Evolutionary conservation across 2,797 vertebrate genomes (phyloP).

Genomic region (Linurgus olivaceus): DNA sequence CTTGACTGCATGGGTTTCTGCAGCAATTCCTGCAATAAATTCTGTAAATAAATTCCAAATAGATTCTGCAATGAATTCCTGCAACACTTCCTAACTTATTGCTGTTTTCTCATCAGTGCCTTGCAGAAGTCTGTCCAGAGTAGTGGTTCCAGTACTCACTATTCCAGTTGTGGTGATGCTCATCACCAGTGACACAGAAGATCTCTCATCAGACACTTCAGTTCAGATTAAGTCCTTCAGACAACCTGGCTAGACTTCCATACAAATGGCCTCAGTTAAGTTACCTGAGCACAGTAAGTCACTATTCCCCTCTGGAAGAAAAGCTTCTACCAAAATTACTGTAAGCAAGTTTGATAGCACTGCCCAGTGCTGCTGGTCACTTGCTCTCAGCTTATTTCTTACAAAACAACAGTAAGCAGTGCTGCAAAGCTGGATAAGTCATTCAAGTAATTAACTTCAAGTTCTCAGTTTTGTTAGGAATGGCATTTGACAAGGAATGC

Average conservation of each 20-base stretch:
- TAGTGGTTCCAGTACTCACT: neutral
- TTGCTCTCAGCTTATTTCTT: neutral
- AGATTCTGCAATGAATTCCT: neutral
- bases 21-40: neutral
- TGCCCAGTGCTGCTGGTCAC: fast-evolving
- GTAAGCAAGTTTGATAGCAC: neutral
- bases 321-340: neutral
- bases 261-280: neutral
- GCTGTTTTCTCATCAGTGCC: fast-evolving
- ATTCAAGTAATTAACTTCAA: neutral
- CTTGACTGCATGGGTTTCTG: neutral
- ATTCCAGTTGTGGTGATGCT: neutral
- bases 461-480: neutral
- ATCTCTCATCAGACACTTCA: neutral
- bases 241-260: neutral
- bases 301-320: neutral
- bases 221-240: neutral
- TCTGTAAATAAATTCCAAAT: neutral
- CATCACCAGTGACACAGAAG: neutral
- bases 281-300: neutral
- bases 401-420: neutral
- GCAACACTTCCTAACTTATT: neutral
- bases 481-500: neutral
- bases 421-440: neutral
- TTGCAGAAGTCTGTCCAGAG: neutral